Evolutionary conservation across 2,113 vertebrate genomes (phyloP), one percentile per base, ranked within the genome.

Genomic region (Leptocoma aspasia): DNA sequence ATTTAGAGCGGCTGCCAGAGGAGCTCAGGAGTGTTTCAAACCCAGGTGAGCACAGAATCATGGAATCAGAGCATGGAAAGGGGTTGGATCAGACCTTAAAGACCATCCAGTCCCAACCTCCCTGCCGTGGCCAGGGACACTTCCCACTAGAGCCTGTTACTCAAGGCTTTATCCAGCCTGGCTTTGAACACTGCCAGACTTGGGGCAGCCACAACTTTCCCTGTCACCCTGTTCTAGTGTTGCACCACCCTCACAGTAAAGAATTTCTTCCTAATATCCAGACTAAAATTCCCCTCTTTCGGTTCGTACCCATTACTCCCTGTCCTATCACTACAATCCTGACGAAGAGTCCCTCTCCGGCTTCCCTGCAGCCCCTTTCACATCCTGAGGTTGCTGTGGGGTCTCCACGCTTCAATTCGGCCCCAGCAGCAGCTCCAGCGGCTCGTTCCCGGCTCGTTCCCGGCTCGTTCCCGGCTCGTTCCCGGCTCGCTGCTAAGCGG

Each of bases 11-110:
- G 26, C 49, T 60, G 61, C 4, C 53, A 37, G 16, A 37, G 47
- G 11, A 31, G 35, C 10, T 20, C 15, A 7, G 0, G 2, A 47
- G 11, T 4, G 44, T 6, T 63, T 57, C 4, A 47, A 33, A 35
- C 3, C 7, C 35, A 8, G 15, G 8, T 3, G 24, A 9, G 49
- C 41, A 63, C 11, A 47, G n/a, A 75, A 31, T 6, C 11, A 15
- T 1, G 35, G n/a, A 60, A 22, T 35, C 14, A 47, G 7, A 53
- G 31, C 15, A 41, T 13, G 41, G 49, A n/a, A 61, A 47, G 14
- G 23, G 24, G 3, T 7, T 39, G 33, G 39, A 61, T 47, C 2
- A 37, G 17, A 50, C 17, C 26, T 9, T 37, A 61, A 23, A 23
- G 26, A 15, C 3, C 37, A 26, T 4, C 8, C 53, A 28, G 39